A percentile compares a stretch with the other conserved stretches of the same genome.
Evolutionary conservation across 2,797 vertebrate genomes (phyloP).

Genomic region (Ptychobarbus kaznakovi): DNA sequence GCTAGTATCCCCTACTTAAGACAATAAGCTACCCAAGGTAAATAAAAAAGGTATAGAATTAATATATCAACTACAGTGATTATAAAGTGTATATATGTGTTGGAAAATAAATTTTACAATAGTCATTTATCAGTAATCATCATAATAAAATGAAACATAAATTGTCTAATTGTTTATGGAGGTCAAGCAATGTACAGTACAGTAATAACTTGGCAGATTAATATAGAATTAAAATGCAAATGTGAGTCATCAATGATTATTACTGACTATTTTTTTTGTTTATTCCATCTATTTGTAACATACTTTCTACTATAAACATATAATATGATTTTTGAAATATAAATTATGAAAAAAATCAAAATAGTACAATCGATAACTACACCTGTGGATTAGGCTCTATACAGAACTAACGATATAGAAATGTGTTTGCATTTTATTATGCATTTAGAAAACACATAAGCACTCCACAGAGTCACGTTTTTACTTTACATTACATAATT

Average conservation of each 20-base stretch:
- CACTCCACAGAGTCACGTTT: not conserved
- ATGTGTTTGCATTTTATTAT: no score
- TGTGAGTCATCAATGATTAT: not conserved
- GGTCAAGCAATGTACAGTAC: not conserved
- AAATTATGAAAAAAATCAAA: not conserved
- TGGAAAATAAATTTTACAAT: not conserved
- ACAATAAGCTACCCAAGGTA: not conserved
- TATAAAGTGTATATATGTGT: not conserved
- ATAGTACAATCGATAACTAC: not conserved
- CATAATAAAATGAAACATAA: not conserved
- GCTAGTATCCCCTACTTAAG: not conserved
- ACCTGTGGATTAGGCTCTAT: slow-evolving; percentile 7
- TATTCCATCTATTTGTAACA: not conserved
- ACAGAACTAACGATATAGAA: slow-evolving; percentile 1
- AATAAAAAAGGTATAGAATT: no score
- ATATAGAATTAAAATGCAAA: not conserved
- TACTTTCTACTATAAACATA: not conserved
- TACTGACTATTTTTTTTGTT: no score
- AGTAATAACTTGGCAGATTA: not conserved
- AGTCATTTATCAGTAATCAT: not conserved
- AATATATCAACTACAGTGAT: no score
- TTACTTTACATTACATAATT: not conserved
- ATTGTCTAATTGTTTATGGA: not conserved
- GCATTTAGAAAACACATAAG: slow-evolving; percentile 17
- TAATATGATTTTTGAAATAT: not conserved